Evolutionary conservation across 2,888 invertebrate genomes (phyloP).

Genomic region (Ctena decussata): DNA sequence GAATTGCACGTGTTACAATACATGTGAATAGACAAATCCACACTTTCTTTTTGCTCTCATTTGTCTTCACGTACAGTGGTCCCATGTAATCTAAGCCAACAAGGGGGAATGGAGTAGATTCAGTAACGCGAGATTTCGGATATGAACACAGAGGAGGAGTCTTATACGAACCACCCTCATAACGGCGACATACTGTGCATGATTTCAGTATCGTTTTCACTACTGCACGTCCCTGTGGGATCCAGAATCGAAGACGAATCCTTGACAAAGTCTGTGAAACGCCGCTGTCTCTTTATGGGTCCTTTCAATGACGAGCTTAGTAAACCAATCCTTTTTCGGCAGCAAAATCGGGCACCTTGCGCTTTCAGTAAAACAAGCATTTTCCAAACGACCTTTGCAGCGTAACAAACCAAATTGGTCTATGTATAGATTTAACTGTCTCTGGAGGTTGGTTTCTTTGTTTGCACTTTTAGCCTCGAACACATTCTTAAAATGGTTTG

Average conservation of each 20-base stretch:
- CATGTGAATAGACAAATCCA: constrained; percentile 12
- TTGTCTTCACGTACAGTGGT: background rate
- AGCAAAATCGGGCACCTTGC: constrained; percentile 46
- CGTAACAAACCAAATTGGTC: constrained; percentile 29
- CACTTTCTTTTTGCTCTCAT: background rate
- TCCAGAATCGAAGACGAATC: background rate
- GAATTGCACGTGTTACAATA: constrained; percentile 9
- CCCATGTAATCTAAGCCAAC: constrained; percentile 18
- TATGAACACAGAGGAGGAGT: background rate
- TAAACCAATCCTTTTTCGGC: constrained; percentile 40
- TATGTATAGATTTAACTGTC: constrained; percentile 35
- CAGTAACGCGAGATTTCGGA: constrained; percentile 16
- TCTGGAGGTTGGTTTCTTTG: constrained; percentile 16
- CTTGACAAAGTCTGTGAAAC: constrained; percentile 37
- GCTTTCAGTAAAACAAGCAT: constrained; percentile 39
- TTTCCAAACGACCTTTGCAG: constrained; percentile 49
- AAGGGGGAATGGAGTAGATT: background rate
- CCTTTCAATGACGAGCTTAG: constrained; percentile 39
- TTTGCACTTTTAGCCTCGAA: background rate
- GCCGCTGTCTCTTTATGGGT: constrained; percentile 40
- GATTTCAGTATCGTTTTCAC: too few species aligned
- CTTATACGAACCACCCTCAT: constrained; percentile 14
- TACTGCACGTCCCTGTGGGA: too few species aligned
- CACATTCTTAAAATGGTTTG: background rate
- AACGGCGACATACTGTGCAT: too few species aligned